Conservation (phyloP, 2,797 vertebrate species). For the Muscicapa comitata region DNA sequence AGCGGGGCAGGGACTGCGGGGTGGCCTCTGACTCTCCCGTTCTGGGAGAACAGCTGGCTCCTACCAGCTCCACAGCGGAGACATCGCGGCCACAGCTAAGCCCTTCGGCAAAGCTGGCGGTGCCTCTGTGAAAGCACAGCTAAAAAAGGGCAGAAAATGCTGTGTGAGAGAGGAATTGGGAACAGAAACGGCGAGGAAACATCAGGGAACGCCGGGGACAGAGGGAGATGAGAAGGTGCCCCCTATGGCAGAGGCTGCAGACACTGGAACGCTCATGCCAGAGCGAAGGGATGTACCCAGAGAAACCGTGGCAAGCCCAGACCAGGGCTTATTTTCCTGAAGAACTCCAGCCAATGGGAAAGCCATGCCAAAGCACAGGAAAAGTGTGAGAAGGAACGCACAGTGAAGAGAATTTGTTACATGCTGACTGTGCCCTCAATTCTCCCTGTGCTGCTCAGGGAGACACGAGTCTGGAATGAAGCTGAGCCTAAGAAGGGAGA, state of each 20-base stretch:
- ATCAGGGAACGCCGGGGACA: not conserved
- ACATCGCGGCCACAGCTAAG: not conserved
- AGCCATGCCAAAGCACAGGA: not conserved
- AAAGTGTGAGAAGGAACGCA: not conserved
- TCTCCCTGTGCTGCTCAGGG: not conserved
- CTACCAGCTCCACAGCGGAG: not conserved
- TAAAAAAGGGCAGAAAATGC: not conserved
- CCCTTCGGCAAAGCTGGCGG: not conserved
- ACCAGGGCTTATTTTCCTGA: accelerated
- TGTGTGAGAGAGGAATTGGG: too few species aligned
- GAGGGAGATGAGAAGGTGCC: not conserved
- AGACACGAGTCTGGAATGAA: not conserved
- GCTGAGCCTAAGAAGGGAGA: not conserved
- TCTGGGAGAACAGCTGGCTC: not conserved
- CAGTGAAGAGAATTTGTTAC: not conserved
- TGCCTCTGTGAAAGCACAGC: not conserved
- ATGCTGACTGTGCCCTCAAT: too few species aligned
- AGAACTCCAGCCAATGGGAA: not conserved
- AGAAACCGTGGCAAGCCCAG: not conserved
- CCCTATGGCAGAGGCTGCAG: not conserved
- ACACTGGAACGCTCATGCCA: too few species aligned
- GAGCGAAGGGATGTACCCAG: not conserved
- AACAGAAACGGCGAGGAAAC: not conserved
- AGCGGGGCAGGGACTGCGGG: too few species aligned
- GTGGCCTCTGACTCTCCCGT: too few species aligned